Percentiles rank a stretch among this genome's conserved stretches.
phyloP scores from a whole-genome alignment of 1,140 invertebrate genomes.

The Leguminivora glycinivorella region DNA sequence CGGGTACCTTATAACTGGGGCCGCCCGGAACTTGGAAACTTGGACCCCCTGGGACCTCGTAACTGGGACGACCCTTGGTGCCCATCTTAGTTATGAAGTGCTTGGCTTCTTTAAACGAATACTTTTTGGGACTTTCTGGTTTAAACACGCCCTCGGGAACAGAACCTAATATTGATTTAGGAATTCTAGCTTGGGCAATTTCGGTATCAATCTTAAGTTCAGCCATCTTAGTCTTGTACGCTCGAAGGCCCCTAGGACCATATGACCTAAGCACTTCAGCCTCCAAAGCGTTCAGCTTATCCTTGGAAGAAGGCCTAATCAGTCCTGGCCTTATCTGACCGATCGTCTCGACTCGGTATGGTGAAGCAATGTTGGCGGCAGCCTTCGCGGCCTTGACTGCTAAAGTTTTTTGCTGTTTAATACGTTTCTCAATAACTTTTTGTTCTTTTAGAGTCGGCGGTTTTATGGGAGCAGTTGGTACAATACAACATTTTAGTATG shows the following conservation, averaged over 20 bases:
- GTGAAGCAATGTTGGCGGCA: background rate
- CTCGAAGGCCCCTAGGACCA: background rate
- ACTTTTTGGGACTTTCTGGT: background rate
- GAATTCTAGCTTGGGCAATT: background rate
- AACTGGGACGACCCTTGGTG: background rate
- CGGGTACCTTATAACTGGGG: too few relatives aligned
- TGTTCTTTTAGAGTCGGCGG: background rate
- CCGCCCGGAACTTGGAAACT: too few relatives aligned
- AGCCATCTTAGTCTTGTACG: background rate
- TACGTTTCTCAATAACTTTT: background rate
- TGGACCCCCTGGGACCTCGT: too few relatives aligned
- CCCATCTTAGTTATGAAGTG: background rate
- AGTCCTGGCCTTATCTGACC: slow-evolving; percentile 1
- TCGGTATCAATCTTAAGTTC: background rate
- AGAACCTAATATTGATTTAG: background rate
- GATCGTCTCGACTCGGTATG: background rate
- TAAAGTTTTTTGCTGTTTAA: background rate
- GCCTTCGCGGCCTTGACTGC: background rate
- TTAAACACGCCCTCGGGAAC: background rate
- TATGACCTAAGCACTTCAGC: background rate
- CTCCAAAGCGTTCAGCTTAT: background rate
- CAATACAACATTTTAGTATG: background rate
- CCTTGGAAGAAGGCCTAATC: background rate
- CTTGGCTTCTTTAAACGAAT: background rate
- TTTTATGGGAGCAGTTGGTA: background rate